These are phyloP conservation scores for Colistium nudipinnis DNA, from an alignment of 2,113 vertebrate species.

Conservation along the genomic window DNA sequence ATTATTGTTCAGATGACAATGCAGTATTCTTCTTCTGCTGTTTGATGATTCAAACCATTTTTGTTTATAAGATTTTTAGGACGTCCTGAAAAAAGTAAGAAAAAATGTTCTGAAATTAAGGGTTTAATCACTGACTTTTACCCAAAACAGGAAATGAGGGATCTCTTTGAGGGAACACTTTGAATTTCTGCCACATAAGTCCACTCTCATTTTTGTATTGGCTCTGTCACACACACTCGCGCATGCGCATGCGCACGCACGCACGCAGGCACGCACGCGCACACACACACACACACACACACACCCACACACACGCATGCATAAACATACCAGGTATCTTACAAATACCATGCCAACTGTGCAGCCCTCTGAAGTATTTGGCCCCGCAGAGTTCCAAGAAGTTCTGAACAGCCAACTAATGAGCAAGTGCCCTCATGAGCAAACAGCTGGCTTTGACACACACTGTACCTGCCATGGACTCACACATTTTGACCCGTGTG, in stretches of 20 bases:
- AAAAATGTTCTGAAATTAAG: background rate
- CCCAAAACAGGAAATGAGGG: slow-evolving; percentile 1
- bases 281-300: background rate
- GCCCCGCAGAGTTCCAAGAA: slow-evolving; percentile 48
- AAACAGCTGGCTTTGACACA: slow-evolving; percentile 60
- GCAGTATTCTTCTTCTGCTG: background rate
- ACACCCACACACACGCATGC: background rate
- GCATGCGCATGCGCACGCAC: background rate
- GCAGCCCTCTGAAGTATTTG: slow-evolving; percentile 36
- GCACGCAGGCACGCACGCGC: background rate
- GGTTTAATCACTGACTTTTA: slow-evolving; percentile 9
- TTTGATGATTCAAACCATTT: slow-evolving; percentile 31
- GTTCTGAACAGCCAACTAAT: slow-evolving; percentile 59
- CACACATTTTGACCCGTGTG: background rate
- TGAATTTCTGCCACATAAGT: slow-evolving; percentile 12
- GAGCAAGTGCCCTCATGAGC: slow-evolving; percentile 49
- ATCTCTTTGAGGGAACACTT: slow-evolving; percentile 10
- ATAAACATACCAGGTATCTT: slow-evolving; percentile 10
- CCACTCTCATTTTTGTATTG: background rate
- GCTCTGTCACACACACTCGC: background rate
- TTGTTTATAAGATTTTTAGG: slow-evolving; percentile 1
- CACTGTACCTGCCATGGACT: slow-evolving; percentile 15
- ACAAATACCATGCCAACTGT: slow-evolving; percentile 39
- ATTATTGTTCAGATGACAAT: slow-evolving; percentile 34
- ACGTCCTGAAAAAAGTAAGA: background rate